A percentile compares a stretch with the other conserved stretches of the same genome.
phyloP scores from a whole-genome alignment of 1,140 invertebrate genomes.

The roundworm (Caenorhabditis elegans) region WBcel235 BX284604.4:15720501-15721000 shows the following conservation, averaged over 20 bases:
- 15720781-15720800: conserved; percentile 47
- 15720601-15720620: conserved; percentile 47
- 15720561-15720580: conserved; percentile 31
- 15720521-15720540: not conserved
- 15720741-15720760: conserved; percentile 22
- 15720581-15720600: conserved; percentile 41
- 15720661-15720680: conserved; percentile 45
- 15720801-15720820: conserved; percentile 45
- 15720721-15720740: conserved; percentile 39
- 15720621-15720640: conserved; percentile 35
- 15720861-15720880: not conserved
- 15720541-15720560: conserved; percentile 15
- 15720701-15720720: conserved; percentile 29
- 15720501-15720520: not conserved
- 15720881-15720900: conserved; percentile 16
- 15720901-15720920: conserved; percentile 31
- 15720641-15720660: conserved; percentile 45
- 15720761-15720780: conserved; percentile 22
- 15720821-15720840: conserved; percentile 27
- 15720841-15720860: conserved; percentile 42
- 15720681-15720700: conserved; percentile 39
- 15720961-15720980: conserved; percentile 47
- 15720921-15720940: conserved; percentile 28
- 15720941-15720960: conserved; percentile 43
- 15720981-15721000: conserved; percentile 45